Conservation (phyloP, 2,888 invertebrate species). For the Amiota communis region DNA sequence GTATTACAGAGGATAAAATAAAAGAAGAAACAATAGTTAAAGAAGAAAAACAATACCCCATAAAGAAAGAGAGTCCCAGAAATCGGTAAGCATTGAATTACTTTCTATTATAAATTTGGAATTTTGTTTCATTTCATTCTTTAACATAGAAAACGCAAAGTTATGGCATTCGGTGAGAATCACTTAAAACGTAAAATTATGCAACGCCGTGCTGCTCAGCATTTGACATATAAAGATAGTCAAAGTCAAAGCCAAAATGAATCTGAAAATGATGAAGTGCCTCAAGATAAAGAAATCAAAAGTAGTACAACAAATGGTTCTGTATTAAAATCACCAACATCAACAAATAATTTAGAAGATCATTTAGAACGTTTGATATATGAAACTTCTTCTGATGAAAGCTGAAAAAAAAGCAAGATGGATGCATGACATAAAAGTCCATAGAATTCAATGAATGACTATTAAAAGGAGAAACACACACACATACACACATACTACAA, state of each 20-base stretch:
- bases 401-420: background rate
- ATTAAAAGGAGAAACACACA: no score
- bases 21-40: background rate
- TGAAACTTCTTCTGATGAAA: slow-evolving; percentile 2
- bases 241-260: slow-evolving; percentile 58
- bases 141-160: slow-evolving; percentile 60
- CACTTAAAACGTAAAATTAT: slow-evolving; percentile 52
- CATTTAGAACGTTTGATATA: background rate
- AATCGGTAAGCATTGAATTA: slow-evolving; percentile 39
- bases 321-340: background rate
- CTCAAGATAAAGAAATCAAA: background rate
- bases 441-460: no score
- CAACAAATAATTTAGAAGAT: background rate
- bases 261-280: slow-evolving; percentile 28
- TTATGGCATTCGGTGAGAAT: slow-evolving; percentile 46
- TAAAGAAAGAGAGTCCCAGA: slow-evolving; percentile 39
- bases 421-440: no score
- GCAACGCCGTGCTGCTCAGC: slow-evolving; percentile 45
- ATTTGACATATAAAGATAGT: slow-evolving; percentile 59
- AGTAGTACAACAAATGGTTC: background rate
- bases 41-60: background rate
- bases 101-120: background rate
- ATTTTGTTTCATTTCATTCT: background rate
- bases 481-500: no score
- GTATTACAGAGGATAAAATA: background rate